Percentiles rank a stretch among this genome's conserved stretches.
Evolutionary conservation across 2,888 invertebrate genomes (phyloP).

Genomic region (Bhutanitis thaidina): DNA sequence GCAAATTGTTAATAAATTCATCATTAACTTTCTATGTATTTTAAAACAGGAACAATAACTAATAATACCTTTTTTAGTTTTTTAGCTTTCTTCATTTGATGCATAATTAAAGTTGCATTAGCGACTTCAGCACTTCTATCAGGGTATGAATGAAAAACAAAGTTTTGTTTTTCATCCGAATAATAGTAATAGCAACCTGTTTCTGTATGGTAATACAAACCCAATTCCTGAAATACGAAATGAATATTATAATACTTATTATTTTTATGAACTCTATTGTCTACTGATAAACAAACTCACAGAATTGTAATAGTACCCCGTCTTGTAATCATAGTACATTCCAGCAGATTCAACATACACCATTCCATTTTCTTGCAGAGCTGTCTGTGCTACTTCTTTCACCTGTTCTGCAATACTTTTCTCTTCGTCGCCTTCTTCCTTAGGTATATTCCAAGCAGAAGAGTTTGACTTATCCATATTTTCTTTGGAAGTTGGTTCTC

Average conservation of each 20-base stretch:
- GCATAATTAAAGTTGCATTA: conserved; percentile 43
- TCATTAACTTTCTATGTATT: background rate
- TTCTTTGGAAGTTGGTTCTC: conserved; percentile 1
- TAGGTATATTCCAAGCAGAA: conserved; percentile 44
- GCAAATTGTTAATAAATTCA: background rate
- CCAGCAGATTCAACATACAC: conserved; percentile 93
- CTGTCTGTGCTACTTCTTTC: conserved; percentile 86
- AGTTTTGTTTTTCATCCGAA: conserved; percentile 86
- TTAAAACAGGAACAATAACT: too few species aligned
- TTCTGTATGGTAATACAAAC: conserved; percentile 93
- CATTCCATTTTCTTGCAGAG: conserved; percentile 87
- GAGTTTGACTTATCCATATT: conserved; percentile 17
- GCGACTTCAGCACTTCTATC: conserved; percentile 54
- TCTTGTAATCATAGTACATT: conserved; percentile 92
- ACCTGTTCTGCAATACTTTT: conserved; percentile 86
- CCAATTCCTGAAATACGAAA: conserved; percentile 83
- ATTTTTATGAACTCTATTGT: background rate
- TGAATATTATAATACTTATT: background rate
- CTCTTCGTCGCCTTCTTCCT: conserved; percentile 37
- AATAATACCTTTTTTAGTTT: conserved; percentile 49
- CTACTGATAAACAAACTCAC: conserved; percentile 72
- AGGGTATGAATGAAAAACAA: conserved; percentile 90
- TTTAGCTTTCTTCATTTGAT: conserved; percentile 56
- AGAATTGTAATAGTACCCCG: conserved; percentile 94
- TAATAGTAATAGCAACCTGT: conserved; percentile 91